Base-by-base conservation (phyloP, 2,888 invertebrate genomes). In the Ellobium chinense region DNA sequence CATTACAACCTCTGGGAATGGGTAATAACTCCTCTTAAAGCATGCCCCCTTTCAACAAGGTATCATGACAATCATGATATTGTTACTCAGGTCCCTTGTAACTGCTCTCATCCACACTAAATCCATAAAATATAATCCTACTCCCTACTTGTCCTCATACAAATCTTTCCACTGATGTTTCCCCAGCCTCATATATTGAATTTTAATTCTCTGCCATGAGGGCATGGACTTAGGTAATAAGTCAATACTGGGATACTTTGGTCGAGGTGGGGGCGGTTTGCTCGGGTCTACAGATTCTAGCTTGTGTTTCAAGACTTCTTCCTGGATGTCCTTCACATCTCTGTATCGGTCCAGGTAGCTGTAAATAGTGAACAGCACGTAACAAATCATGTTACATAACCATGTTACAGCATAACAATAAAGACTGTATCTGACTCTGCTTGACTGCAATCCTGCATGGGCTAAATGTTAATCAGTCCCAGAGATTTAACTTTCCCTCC, bases 291-390 rank as follows among this genome's bases (percentile, higher is more conserved):
- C 95, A 78, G 95, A 94, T 86, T 96, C 95, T 78, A 99, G 93
- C 92, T 98, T 96, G 75, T 95, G 95, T 82, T 96, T 91, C 78
- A 99, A 93, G 91, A 96, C 96, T 92, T 98, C 97, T 91, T 97
- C 97, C 83, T 96, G 96, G 1, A 99, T 95, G 89, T 98, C 95
- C 92, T 98, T 97, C 0, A 96, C 96, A 93, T 99, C 97, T 85
- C 98, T 95, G 92, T 99, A 98, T 90, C 95, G 96, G 91, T 99
- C 99, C 95, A 99, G 94, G 93, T 99, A 99, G 72, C 95, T 95
- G 89, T 24, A 91, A 90, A 36, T 63, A n/a, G 5, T 24, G 46
- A 66, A 29, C 39, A 37, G 14, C 7, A 18, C 0, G 24, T 65
- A 46, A n/a, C n/a, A n/a, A n/a, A n/a, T n/a, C n/a, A n/a, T n/a